phyloP scores from a whole-genome alignment of 92 coral and sea anemone genomes.

The Isaurus tuberculatus region DNA sequence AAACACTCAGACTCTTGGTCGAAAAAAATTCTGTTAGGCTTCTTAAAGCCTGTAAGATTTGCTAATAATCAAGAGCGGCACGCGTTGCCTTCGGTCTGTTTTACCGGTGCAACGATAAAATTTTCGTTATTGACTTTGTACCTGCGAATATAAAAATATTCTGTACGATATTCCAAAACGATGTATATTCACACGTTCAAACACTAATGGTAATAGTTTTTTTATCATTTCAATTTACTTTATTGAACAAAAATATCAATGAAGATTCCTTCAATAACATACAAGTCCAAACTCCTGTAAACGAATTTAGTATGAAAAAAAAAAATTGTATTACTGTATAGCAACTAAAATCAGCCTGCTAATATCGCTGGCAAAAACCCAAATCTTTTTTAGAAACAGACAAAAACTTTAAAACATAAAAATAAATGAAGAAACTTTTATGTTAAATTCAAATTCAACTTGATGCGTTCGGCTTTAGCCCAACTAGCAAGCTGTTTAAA shows the following conservation, averaged over 20 bases:
- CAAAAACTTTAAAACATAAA: not conserved
- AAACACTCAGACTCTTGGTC: not conserved
- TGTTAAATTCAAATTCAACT: not conserved
- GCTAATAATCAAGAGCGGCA: not conserved
- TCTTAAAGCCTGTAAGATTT: not conserved
- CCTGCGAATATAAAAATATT: not conserved
- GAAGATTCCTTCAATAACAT: no score
- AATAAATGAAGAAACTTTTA: not conserved
- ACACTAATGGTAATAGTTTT: no score
- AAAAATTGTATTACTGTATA: not conserved
- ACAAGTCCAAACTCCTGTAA: not conserved
- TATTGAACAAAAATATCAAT: no score
- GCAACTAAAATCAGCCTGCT: not conserved
- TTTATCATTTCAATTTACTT: no score
- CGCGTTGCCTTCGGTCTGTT: not conserved
- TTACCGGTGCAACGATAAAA: not conserved
- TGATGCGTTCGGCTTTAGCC: not conserved
- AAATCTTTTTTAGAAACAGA: not conserved
- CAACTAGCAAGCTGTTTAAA: not conserved
- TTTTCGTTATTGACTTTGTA: no score
- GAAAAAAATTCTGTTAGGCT: not conserved
- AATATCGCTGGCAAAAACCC: constrained; percentile 16
- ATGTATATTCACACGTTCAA: not conserved
- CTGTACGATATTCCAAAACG: not conserved
- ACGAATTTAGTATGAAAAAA: not conserved